Base-by-base conservation (phyloP, 2,113 vertebrate species). In the Stigmatopora argus region DNA sequence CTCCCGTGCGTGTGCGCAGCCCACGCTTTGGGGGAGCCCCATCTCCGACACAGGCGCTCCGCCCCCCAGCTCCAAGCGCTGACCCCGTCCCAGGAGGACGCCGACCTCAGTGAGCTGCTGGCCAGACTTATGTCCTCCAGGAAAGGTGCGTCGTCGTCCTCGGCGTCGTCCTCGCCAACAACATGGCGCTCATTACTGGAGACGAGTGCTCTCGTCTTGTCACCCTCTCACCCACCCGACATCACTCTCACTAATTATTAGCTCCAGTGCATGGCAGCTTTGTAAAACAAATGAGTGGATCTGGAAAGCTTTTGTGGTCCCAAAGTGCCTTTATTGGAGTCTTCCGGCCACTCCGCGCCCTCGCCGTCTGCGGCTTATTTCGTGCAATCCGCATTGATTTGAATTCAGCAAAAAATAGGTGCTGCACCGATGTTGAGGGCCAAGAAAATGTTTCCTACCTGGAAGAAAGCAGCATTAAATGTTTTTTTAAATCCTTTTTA, bases 71-170 rank as follows among this genome's bases (percentile, higher is more conserved):
- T 91, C 78, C 91, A 87, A 78, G 19, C 89, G 0, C 72, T 88
- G 63, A 86, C 86, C 0, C 77, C 76, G 58, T 62, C 79, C 5
- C 91, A 93, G 1, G 87, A 86, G 0, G 85, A 84, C 49, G 90
- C 92, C 53, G 94, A 91, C 88, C 84, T 96, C 52, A 92, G 91
- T 0, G 90, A 92, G 47, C 83, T 97, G 81, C 84, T 99, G 79
- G 92, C 94, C 67, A 93, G 91, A 81, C 94, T 96, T 45, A 92
- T 97, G 66, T 90, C 90, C 55, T 88, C 89, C 72, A 91, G 92
- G 70, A 98, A 93, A 96, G 96, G 96, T 98, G 78, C 62, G 70
- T 74, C 23, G 5, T 46, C 3, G 23, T 18, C 26, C 13, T 63
- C 31, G 57, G 52, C 59, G 65, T 45, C 56, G 64, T 80, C 47